A percentile compares a stretch with the other conserved stretches of the same genome.
These are phyloP conservation scores for Bufo gargarizans DNA, from an alignment of 2,113 vertebrate genomes.

Conservation along the genomic window DNA sequence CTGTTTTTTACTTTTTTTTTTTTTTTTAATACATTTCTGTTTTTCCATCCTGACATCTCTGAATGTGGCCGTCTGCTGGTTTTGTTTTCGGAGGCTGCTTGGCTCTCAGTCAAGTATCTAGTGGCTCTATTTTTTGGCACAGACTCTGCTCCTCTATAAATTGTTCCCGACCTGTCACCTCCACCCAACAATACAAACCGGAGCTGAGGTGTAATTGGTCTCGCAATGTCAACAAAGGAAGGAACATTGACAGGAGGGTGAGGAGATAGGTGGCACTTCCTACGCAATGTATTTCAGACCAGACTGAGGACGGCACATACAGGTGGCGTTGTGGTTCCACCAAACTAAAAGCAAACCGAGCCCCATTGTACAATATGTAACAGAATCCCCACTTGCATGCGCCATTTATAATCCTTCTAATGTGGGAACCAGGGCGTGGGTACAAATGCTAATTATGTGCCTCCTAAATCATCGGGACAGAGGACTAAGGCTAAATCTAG, in stretches of 20 bases:
- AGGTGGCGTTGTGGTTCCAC: too few species aligned
- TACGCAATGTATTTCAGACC: neutral
- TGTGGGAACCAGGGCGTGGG: too few species aligned
- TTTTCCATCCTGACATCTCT: too few species aligned
- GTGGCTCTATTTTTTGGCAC: conserved; percentile 16
- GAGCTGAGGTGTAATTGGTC: neutral
- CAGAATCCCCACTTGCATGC: too few species aligned
- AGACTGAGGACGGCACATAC: neutral
- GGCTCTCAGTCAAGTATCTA: neutral
- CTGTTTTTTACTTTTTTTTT: too few species aligned
- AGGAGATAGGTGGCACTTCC: neutral
- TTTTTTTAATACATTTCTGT: too few species aligned
- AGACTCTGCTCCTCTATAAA: neutral
- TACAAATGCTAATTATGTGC: too few species aligned
- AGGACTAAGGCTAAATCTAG: too few species aligned
- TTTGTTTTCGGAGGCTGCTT: conserved; percentile 19
- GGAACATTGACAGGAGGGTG: conserved; percentile 2
- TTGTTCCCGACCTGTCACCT: conserved; percentile 13
- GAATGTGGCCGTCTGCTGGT: neutral
- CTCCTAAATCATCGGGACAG: too few species aligned
- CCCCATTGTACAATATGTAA: too few species aligned
- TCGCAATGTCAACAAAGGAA: conserved; percentile 26
- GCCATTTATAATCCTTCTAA: too few species aligned
- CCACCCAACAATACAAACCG: conserved; percentile 38
- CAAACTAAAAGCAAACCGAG: neutral